phyloP scores from a whole-genome alignment of 2,888 invertebrate genomes.

The Atrina japonica region DNA sequence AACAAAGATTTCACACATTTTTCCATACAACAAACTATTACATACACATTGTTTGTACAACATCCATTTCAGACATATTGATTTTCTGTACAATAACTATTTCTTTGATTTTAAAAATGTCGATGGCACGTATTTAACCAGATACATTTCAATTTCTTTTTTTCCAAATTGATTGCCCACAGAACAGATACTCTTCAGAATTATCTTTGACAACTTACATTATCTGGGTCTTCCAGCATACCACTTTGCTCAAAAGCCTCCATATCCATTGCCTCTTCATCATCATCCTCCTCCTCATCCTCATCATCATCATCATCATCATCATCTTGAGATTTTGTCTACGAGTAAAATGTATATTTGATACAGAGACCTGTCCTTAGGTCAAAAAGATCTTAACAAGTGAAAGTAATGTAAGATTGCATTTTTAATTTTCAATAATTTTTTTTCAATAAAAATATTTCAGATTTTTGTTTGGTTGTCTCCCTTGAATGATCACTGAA shows the following conservation, averaged over 20 bases:
- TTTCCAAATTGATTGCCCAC: not conserved
- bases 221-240: slow-evolving; percentile 93
- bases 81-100: not conserved
- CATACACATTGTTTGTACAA: too few species aligned
- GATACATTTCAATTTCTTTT: too few species aligned
- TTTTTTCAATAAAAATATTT: not conserved
- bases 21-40: too few species aligned
- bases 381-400: not conserved
- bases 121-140: too few species aligned
- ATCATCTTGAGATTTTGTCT: slow-evolving; percentile 50
- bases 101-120: too few species aligned
- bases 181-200: not conserved
- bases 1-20: too few species aligned
- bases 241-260: slow-evolving; percentile 98
- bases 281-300: too few species aligned
- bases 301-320: too few species aligned
- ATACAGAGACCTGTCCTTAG: not conserved
- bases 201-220: slow-evolving; percentile 82
- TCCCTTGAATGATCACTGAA: too few species aligned
- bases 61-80: too few species aligned
- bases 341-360: too few species aligned
- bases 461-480: too few species aligned
- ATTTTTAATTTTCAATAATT: not conserved
- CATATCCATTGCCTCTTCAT: slow-evolving; percentile 97
- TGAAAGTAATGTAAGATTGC: not conserved